A percentile compares a stretch with the other conserved stretches of the same genome.
These are phyloP conservation scores for Xanthorhoe designata DNA, from an alignment of 2,888 invertebrate species.

Conservation along the genomic window DNA sequence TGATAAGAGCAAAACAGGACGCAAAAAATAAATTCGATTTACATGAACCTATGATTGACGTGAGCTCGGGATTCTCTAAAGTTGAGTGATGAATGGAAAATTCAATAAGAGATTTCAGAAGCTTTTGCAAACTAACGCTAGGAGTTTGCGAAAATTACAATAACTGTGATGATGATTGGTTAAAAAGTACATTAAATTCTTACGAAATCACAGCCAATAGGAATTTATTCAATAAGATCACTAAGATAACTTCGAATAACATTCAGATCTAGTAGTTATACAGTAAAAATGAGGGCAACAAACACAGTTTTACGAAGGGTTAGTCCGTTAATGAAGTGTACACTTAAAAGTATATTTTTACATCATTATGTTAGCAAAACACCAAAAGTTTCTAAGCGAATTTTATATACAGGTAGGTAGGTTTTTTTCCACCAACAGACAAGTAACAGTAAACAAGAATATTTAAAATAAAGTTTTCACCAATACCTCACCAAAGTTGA, in stretches of 20 bases:
- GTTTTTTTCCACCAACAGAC: neutral
- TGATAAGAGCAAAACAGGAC: slow-evolving; percentile 20
- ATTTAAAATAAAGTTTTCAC: neutral
- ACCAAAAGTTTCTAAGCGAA: neutral
- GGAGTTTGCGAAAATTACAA: neutral
- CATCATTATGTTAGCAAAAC: too few relatives aligned
- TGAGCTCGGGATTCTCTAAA: slow-evolving; percentile 2
- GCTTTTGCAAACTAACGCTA: neutral
- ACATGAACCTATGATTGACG: slow-evolving; percentile 16
- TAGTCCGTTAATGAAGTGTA: too few relatives aligned
- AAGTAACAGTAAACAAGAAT: neutral
- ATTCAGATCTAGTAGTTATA: too few relatives aligned
- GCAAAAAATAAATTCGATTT: neutral
- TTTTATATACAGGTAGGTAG: neutral
- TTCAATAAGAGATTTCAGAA: neutral
- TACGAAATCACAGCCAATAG: too few relatives aligned
- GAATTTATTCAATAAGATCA: too few relatives aligned
- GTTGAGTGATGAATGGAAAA: slow-evolving; percentile 1
- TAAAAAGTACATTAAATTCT: neutral
- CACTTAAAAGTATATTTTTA: too few relatives aligned
- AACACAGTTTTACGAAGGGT: too few relatives aligned
- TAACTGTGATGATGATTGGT: neutral
- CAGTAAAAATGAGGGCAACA: too few relatives aligned
- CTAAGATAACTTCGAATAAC: too few relatives aligned
- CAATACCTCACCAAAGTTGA: neutral